Conservation (phyloP, 53 echinoderm and acorn worm genomes). For the Actinopyga echinites region DNA sequence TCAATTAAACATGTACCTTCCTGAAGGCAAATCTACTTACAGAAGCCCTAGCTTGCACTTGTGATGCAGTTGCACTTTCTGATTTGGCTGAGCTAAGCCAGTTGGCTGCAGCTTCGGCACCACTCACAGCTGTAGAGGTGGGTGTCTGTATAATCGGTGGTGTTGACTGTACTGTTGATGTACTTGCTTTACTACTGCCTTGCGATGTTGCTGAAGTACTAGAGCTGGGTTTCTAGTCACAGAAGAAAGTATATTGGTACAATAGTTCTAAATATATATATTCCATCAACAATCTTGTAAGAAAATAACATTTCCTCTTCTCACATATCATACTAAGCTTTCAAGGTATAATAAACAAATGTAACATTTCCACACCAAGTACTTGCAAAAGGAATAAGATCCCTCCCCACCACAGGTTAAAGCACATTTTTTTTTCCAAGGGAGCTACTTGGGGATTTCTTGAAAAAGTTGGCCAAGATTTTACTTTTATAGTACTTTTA, state of each 20-base stretch:
- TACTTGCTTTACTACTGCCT: not conserved
- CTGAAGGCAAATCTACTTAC: constrained; percentile 56
- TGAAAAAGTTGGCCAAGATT: too few species aligned
- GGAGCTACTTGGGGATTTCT: too few species aligned
- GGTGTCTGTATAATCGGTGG: constrained; percentile 19
- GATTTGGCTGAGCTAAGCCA: constrained; percentile 95
- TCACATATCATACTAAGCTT: too few species aligned
- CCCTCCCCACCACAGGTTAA: too few species aligned
- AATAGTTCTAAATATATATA: not conserved
- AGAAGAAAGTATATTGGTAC: not conserved
- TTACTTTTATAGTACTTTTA: too few species aligned
- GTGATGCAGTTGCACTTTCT: constrained; percentile 61
- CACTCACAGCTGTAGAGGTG: constrained; percentile 51
- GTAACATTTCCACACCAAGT: too few species aligned
- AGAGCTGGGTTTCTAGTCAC: constrained; percentile 18
- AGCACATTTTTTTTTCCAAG: too few species aligned
- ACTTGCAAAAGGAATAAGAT: too few species aligned
- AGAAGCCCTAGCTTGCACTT: constrained; percentile 52
- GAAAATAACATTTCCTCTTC: too few species aligned
- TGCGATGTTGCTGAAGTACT: not conserved
- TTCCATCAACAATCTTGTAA: too few species aligned
- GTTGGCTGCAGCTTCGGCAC: constrained; percentile 87
- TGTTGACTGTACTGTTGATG: constrained; percentile 30
- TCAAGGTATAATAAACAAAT: too few species aligned
- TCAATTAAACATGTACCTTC: too few species aligned